Percentiles rank a stretch among this genome's conserved stretches.
These are phyloP conservation scores for Buteo buteo DNA, from an alignment of 2,113 vertebrate species.

Conservation along the genomic window DNA sequence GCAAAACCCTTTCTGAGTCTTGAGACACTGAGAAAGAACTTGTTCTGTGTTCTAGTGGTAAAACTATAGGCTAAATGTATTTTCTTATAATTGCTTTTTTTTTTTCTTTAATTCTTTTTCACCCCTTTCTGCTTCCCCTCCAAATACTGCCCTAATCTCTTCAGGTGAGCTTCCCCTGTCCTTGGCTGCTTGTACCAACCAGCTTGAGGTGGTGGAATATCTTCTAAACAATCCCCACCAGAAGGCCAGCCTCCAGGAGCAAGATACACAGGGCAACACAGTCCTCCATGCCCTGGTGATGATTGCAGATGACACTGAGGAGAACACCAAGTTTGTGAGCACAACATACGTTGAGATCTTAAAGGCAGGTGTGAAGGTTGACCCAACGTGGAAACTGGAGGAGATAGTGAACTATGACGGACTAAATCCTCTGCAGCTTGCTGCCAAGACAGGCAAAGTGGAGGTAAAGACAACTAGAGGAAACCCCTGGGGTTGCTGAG, in stretches of 20 bases:
- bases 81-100: background rate
- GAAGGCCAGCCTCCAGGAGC: slow-evolving; percentile 66
- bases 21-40: background rate
- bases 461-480: slow-evolving; percentile 64
- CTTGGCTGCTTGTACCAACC: slow-evolving; percentile 93
- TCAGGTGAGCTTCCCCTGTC: slow-evolving; percentile 92
- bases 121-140: background rate
- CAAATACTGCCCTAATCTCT: background rate
- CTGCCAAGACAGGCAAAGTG: slow-evolving; percentile 89
- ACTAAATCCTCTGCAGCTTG: slow-evolving; percentile 87
- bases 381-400: slow-evolving; percentile 79
- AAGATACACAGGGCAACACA: slow-evolving; percentile 86
- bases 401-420: slow-evolving; percentile 77
- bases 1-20: background rate
- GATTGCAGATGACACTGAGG: slow-evolving; percentile 82
- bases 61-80: background rate
- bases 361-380: slow-evolving; percentile 62
- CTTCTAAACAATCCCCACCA: slow-evolving; percentile 80
- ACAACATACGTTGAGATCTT: slow-evolving; percentile 84
- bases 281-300: slow-evolving; percentile 88
- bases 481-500: background rate
- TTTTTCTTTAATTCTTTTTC: background rate
- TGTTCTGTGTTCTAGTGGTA: background rate
- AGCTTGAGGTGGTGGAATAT: slow-evolving; percentile 82
- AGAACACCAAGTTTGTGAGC: slow-evolving; percentile 84